Evolutionary conservation across 2,797 vertebrate species (phyloP), one percentile per base, ranked within the genome.

Genomic region (Pelobates cultripes): DNA sequence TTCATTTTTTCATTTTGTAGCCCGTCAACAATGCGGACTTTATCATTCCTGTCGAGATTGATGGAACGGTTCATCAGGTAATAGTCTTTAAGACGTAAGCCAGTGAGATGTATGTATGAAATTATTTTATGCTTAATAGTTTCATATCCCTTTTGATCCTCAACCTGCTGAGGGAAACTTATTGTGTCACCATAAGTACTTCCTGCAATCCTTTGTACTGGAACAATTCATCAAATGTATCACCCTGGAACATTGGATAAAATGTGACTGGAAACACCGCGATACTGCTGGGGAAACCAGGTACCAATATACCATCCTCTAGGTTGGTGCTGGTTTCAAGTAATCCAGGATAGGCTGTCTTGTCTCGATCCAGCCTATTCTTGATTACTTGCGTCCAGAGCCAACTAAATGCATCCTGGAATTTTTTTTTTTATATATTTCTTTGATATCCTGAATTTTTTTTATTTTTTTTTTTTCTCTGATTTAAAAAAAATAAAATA

Each of bases 281-380:
- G 45, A 10, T 10, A 10, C 2, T 47, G 17, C 17, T n/a, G 61
- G n/a, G 14, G 10, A 6, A 17, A 17, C 1, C 28, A 13, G 57
- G 4, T 13, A 60, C 15, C 3, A 1, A 2, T 13, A 15, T 2
- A 2, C 4, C 9, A n/a, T 60, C 17, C 7, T 40, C 43, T 87
- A 41, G 87, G 93, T 92, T 85, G 93, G 92, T 83, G 93, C 97
- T 94, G 86, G 95, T 88, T 98, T 98, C 97, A 98, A 98, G 96
- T 98, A 98, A 97, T 99, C 97, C 97, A 99, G 97, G 97, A 99
- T 97, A 97, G 97, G 96, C 95, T 98, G 96, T 95, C 93, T 45
- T 90, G 92, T 94, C 89, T 89, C 86, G 89, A 91, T 90, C 94
- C 95, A 95, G 96, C 97, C 96, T 97, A 94, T 97, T 97, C 96